Base-by-base conservation (phyloP, 2,797 vertebrate species). In the Staurois parvus region DNA sequence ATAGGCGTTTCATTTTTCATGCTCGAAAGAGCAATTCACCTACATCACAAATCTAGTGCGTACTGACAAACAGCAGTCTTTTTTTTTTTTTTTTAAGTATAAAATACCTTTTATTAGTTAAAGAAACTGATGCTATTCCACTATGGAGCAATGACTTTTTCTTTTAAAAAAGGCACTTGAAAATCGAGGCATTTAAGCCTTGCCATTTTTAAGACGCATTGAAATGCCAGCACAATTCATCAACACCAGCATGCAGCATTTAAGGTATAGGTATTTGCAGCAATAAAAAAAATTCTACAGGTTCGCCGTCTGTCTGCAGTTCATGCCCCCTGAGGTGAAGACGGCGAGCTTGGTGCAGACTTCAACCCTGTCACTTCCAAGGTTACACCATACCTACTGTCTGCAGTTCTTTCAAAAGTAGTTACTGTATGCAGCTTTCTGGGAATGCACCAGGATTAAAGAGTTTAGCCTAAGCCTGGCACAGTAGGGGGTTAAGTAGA, bases 281-380 rank as follows among this genome's bases (percentile, higher is more conserved):
- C 45, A 67, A 68, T 52, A 42, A 72, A 48, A 48, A 52, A 52
- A 52, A 84, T 56, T 72, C 84, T 80, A 80, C 76, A 85, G 77
- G 84, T 85, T 29, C 79, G n/a, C 19, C 40, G 76, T 28, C 69
- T 79, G 37, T 24, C 26, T 32, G 45, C 29, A 13, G 24, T 19
- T 32, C 17, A 59, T 62, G 59, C 59, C 59, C 59, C 59, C 24
- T 8, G 24, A 26, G 59, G 59, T 64, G 59, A 64, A 64, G 59
- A 26, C 24, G 11, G 28, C 28, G 3, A 24, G 21, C 59, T 64
- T 64, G 59, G 59, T 64, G 59, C 59, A 64, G 69, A 84, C 66
- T 29, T 37, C 37, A 37, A 37, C 37, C 37, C 37, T 37, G 37
- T 37, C 37, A 37, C 37, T 37, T 24, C 62, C 82, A 84, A 77